Evolutionary conservation across 2,888 invertebrate genomes (phyloP).

Genomic region (Alcis repandata): DNA sequence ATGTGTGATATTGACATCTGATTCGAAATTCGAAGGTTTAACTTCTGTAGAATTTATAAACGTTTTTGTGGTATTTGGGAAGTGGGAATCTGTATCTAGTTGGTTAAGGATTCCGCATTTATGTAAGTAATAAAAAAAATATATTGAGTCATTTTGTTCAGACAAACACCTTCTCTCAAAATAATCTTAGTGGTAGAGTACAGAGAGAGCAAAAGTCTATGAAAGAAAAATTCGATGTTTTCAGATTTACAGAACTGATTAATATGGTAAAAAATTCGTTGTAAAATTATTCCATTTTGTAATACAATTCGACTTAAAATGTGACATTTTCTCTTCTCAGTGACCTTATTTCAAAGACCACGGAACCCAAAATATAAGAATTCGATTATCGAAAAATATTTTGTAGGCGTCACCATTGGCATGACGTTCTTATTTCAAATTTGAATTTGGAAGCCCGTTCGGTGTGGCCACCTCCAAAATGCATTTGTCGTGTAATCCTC

Average conservation of each 20-base stretch:
- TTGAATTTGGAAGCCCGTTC: slow-evolving; percentile 74
- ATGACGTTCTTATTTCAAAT: slow-evolving; percentile 62
- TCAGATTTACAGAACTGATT: too few species aligned
- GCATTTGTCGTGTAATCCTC: slow-evolving; percentile 86
- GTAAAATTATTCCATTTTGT: too few species aligned
- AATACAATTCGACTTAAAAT: too few species aligned
- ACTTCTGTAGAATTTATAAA: slow-evolving; percentile 51
- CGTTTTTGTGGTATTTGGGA: slow-evolving; percentile 52
- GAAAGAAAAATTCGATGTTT: too few species aligned
- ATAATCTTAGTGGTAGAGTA: too few species aligned
- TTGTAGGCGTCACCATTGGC: slow-evolving; percentile 49
- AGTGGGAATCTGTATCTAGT: neutral
- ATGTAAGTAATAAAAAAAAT: too few species aligned
- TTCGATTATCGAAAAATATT: slow-evolving; percentile 58
- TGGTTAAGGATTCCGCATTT: slow-evolving; percentile 29
- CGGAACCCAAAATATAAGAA: slow-evolving; percentile 52
- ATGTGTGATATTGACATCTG: slow-evolving; percentile 55
- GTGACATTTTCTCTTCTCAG: too few species aligned
- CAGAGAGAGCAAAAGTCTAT: too few species aligned
- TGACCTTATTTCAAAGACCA: too few species aligned
- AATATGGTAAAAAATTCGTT: neutral
- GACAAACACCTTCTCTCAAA: too few species aligned
- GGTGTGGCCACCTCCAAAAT: slow-evolving; percentile 83
- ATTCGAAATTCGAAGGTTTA: slow-evolving; percentile 40
- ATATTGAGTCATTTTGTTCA: too few species aligned